Conservation (phyloP, 2,797 vertebrate genomes). For the Acipenser ruthenus region DNA sequence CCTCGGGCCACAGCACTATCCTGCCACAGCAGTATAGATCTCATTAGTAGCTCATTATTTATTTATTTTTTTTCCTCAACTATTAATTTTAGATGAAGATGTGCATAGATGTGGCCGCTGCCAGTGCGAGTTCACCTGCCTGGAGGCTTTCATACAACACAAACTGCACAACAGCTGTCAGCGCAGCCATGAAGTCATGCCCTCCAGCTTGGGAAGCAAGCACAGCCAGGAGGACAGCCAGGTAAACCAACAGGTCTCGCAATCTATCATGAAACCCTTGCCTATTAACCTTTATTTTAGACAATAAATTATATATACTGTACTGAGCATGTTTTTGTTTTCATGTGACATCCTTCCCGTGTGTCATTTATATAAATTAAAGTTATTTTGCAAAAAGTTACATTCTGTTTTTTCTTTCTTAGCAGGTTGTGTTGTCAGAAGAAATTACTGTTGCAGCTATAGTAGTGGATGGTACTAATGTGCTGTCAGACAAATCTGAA, state of each 20-base stretch:
- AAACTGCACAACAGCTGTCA: constrained; percentile 81
- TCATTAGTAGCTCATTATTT: no score
- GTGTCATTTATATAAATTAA: background rate
- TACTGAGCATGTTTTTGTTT: no score
- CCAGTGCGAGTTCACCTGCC: constrained; percentile 79
- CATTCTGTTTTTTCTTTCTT: constrained; percentile 10
- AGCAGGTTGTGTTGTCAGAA: constrained; percentile 22
- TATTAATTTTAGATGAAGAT: constrained; percentile 60
- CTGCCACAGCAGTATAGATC: no score
- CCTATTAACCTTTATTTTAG: no score
- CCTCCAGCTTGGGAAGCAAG: constrained; percentile 23
- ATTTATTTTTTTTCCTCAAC: no score
- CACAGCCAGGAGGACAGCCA: constrained; percentile 33
- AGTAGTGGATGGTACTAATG: constrained; percentile 25
- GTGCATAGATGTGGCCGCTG: constrained; percentile 91
- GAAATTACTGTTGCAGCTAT: constrained; percentile 29
- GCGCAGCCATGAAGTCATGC: constrained; percentile 43
- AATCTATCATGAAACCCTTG: no score
- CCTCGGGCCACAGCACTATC: no score
- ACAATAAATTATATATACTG: no score
- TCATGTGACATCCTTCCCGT: constrained; percentile 21
- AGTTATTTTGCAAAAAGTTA: background rate
- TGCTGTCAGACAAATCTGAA: constrained; percentile 33
- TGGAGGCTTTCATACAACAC: constrained; percentile 93
- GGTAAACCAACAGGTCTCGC: background rate